Percentiles rank a stretch among this genome's conserved stretches.
phyloP scores from a whole-genome alignment of 1,140 invertebrate genomes.

The Drosophila azteca region DNA sequence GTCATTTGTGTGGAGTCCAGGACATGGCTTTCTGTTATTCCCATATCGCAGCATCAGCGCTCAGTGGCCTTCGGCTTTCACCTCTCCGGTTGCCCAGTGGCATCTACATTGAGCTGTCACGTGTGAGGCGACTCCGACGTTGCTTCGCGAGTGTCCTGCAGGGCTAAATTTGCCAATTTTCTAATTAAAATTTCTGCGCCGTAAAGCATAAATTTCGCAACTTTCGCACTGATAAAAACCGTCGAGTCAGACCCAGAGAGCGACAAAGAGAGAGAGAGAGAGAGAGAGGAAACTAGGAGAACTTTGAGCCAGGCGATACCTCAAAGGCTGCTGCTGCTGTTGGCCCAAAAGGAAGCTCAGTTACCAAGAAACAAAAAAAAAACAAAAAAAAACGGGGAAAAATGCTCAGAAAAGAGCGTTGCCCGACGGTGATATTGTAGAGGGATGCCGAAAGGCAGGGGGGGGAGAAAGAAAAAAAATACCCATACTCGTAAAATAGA shows the following conservation, averaged over 20 bases:
- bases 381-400: constrained; percentile 21
- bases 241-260: constrained; percentile 20
- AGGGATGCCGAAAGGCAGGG: background rate
- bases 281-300: background rate
- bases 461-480: constrained; percentile 4
- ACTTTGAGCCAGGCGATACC: constrained; percentile 40
- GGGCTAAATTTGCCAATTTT: constrained; percentile 78
- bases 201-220: constrained; percentile 80
- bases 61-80: constrained; percentile 37
- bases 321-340: constrained; percentile 52
- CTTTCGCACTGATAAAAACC: constrained; percentile 71
- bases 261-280: background rate
- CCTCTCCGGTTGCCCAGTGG: constrained; percentile 18
- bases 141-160: constrained; percentile 14
- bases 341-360: constrained; percentile 3
- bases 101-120: constrained; percentile 73
- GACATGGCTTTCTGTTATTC: constrained; percentile 55
- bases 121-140: constrained; percentile 49
- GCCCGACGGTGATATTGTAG: constrained; percentile 34
- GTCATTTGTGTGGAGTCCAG: constrained; percentile 44
- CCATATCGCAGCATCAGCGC: constrained; percentile 50
- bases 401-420: constrained; percentile 3
- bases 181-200: constrained; percentile 82
- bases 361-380: no score
- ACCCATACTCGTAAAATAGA: constrained; percentile 12